These are phyloP conservation scores for Galeruca laticollis DNA, from an alignment of 2,888 invertebrate species.

Conservation along the genomic window DNA sequence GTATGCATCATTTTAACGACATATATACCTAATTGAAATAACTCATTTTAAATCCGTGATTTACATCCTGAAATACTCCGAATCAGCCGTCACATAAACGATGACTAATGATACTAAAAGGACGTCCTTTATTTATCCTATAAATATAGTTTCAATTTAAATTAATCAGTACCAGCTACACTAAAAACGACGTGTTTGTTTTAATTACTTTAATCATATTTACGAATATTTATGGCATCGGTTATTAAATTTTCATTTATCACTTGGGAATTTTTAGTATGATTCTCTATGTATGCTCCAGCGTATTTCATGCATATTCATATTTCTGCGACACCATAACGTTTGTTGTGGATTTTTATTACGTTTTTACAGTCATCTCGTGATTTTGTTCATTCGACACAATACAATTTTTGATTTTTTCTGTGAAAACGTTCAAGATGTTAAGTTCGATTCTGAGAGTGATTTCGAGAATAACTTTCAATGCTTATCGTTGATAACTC, in stretches of 20 bases:
- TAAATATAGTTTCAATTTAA: slow-evolving; percentile 26
- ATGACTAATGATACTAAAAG: slow-evolving; percentile 22
- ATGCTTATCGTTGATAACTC: too few relatives aligned
- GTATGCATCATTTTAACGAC: slow-evolving; percentile 13
- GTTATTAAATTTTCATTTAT: slow-evolving; percentile 33
- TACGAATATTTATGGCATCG: slow-evolving; percentile 24
- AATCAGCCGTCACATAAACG: slow-evolving; percentile 33
- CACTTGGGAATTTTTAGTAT: slow-evolving; percentile 27
- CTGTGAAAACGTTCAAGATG: too few relatives aligned
- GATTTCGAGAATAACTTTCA: too few relatives aligned
- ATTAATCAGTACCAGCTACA: slow-evolving; percentile 26
- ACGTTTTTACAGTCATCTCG: too few relatives aligned
- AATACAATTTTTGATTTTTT: too few relatives aligned
- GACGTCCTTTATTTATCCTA: slow-evolving; percentile 25
- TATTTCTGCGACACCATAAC: background rate
- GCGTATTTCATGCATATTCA: slow-evolving; percentile 15
- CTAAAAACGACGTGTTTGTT: slow-evolving; percentile 33
- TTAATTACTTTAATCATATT: slow-evolving; percentile 34
- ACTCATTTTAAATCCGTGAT: slow-evolving; percentile 17
- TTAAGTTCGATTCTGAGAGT: too few relatives aligned
- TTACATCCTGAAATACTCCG: slow-evolving; percentile 17
- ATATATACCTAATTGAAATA: slow-evolving; percentile 16
- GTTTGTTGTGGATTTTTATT: slow-evolving; percentile 14
- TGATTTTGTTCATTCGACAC: too few relatives aligned
- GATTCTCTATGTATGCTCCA: too few relatives aligned